A percentile compares a stretch with the other conserved stretches of the same genome.
Evolutionary conservation across 2,113 vertebrate genomes (phyloP).

Genomic region (Megaleporinus macrocephalus): DNA sequence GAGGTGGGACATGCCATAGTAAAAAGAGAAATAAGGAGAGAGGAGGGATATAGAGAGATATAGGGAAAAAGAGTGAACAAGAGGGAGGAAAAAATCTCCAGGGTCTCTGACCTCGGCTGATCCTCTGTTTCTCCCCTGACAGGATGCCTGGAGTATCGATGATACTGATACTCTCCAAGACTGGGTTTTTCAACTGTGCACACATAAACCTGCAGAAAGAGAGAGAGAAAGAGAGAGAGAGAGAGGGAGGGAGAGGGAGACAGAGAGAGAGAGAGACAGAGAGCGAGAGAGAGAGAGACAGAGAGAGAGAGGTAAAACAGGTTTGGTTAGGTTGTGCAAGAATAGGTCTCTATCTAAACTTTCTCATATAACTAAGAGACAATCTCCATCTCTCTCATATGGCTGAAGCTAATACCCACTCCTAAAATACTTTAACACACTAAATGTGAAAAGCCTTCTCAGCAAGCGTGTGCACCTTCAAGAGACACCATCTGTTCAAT

Average conservation of each 20-base stretch:
- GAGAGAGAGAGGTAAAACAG: constrained; percentile 34
- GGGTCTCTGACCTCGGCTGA: constrained; percentile 84
- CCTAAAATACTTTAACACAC: background rate
- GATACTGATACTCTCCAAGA: constrained; percentile 94
- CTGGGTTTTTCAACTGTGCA: constrained; percentile 88
- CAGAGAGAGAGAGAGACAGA: background rate
- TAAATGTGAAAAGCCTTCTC: background rate
- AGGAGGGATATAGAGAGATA: background rate
- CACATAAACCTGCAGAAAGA: constrained; percentile 85
- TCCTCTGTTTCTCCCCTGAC: constrained; percentile 83
- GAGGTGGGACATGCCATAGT: background rate
- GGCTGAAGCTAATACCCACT: background rate
- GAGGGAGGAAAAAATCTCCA: constrained; percentile 27
- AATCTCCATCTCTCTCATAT: background rate
- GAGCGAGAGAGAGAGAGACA: background rate
- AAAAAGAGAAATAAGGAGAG: background rate
- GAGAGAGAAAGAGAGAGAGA: background rate
- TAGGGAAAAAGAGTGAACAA: constrained; percentile 11
- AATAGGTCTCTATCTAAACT: background rate
- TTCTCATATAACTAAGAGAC: background rate
- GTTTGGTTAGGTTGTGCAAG: constrained; percentile 41
- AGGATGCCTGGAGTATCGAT: constrained; percentile 92
- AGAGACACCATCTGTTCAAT: background rate
- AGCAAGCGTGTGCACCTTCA: no score
- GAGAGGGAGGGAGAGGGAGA: background rate